Evolutionary conservation across 2,888 invertebrate species (phyloP).

Genomic region (Tanytarsus gracilentus): DNA sequence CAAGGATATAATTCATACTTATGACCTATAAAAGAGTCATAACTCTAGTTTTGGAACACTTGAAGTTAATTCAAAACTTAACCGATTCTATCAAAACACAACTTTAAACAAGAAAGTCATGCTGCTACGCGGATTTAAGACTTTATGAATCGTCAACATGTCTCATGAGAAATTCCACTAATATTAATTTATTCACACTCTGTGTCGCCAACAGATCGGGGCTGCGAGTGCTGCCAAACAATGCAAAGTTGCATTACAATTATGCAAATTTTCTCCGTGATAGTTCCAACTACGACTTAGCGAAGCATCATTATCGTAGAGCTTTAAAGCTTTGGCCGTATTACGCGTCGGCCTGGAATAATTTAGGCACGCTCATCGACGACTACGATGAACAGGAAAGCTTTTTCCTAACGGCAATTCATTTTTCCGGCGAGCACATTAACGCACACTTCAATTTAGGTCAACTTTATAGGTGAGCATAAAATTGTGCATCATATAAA

Average conservation of each 20-base stretch:
- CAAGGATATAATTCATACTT: too few relatives aligned
- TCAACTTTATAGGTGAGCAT: slow-evolving; percentile 62
- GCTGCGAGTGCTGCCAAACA: slow-evolving; percentile 66
- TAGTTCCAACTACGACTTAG: slow-evolving; percentile 59
- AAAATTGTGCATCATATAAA: background rate
- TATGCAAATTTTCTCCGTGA: slow-evolving; percentile 78
- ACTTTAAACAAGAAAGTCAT: too few relatives aligned
- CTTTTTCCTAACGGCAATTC: slow-evolving; percentile 65
- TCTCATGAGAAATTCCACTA: too few relatives aligned
- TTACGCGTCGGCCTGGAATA: slow-evolving; percentile 80
- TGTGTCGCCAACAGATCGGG: slow-evolving; percentile 62
- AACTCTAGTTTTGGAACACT: too few relatives aligned
- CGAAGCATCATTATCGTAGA: slow-evolving; percentile 67
- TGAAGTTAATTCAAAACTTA: too few relatives aligned
- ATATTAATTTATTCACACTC: too few relatives aligned
- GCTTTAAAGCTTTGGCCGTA: slow-evolving; percentile 75
- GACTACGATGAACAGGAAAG: slow-evolving; percentile 60
- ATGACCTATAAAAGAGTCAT: too few relatives aligned
- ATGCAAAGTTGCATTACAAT: slow-evolving; percentile 86
- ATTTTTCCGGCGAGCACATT: slow-evolving; percentile 65
- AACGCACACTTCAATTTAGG: slow-evolving; percentile 80
- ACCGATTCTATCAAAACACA: too few relatives aligned
- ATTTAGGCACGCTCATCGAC: slow-evolving; percentile 68
- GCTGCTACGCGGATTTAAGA: too few relatives aligned
- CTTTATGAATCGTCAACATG: too few relatives aligned